Percentiles rank a stretch among this genome's conserved stretches.
Conservation (phyloP, 2,888 invertebrate genomes). For the Gymnoscelis rufifasciata region DNA sequence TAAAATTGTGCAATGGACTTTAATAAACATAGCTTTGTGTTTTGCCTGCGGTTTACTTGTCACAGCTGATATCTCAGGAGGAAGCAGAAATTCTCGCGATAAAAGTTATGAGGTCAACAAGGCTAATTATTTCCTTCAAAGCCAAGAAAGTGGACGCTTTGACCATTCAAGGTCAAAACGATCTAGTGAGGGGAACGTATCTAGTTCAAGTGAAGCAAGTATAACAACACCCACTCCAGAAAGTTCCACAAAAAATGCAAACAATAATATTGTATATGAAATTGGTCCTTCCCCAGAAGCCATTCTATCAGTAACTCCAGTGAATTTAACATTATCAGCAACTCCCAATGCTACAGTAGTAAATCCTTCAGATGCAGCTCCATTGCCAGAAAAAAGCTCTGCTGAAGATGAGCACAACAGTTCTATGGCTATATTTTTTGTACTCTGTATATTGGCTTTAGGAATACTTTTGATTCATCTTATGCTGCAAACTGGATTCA, state of each 20-base stretch:
- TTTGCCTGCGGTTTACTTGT: slow-evolving; percentile 13
- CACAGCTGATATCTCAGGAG: slow-evolving; percentile 7
- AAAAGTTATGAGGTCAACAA: not conserved
- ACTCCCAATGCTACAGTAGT: slow-evolving; percentile 64
- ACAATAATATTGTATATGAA: slow-evolving; percentile 51
- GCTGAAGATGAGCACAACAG: slow-evolving; percentile 98
- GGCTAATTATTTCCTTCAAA: slow-evolving; percentile 4
- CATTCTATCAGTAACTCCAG: slow-evolving; percentile 48
- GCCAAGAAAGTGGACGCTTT: slow-evolving; percentile 12
- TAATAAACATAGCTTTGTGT: slow-evolving; percentile 11
- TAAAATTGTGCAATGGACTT: slow-evolving; percentile 12
- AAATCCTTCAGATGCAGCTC: slow-evolving; percentile 85
- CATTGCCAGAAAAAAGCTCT: slow-evolving; percentile 92
- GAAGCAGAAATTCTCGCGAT: not conserved
- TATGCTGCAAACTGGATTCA: slow-evolving; percentile 96
- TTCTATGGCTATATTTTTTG: slow-evolving; percentile 98
- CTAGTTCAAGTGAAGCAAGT: slow-evolving; percentile 53
- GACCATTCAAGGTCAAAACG: slow-evolving; percentile 57
- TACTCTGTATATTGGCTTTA: slow-evolving; percentile 94
- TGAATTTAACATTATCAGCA: slow-evolving; percentile 55
- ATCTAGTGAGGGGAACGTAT: slow-evolving; percentile 38
- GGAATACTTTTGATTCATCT: slow-evolving; percentile 96
- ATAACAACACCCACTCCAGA: slow-evolving; percentile 33
- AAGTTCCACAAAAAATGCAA: slow-evolving; percentile 52
- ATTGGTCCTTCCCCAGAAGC: slow-evolving; percentile 55